Base-by-base conservation (phyloP, 2,888 invertebrate genomes). In the Cyclophora albipunctata region DNA sequence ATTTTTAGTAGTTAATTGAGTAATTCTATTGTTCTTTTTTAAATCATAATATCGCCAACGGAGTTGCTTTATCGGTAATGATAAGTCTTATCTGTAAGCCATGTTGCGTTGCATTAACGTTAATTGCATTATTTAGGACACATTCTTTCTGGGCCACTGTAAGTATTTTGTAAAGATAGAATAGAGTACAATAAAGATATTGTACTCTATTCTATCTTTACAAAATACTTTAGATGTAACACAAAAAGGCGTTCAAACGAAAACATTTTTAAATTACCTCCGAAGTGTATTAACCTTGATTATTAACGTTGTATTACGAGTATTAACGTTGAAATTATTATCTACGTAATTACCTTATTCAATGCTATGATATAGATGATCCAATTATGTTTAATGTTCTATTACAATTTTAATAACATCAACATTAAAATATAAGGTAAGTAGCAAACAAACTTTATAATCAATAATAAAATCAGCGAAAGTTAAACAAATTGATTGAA, bases 1-100 rank as follows among this genome's bases (percentile, higher is more conserved):
- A 60, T 66, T 68, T 59, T 59, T 57, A 60, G 56, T 62, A 57
- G 53, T 56, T 63, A 50, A 52, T 55, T 53, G 51, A 50, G 63
- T 60, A 66, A 20, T 20, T 55, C 58, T 52, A 49, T 59, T 54
- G 59, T 64, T 55, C 51, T 43, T 56, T 63, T 62, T 70, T 71
- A 54, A 71, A 66, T 64, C 63, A 70, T 76, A 73, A 75, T 78
- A 80, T 81, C 76, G 74, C 74, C 80, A 81, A 78, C 77, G 78
- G 75, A 82, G 84, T 85, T 82, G 77, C 78, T 80, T 81, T 86
- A 86, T 86, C 84, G 63, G 55, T 66, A 55, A 68, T 76, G 86
- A 86, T 86, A 84, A 79, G 68, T 65, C 65, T 82, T 84, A 84
- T 85, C 84, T 64, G 56, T 52, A 61, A 64, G 67, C 71, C 71